Conservation (phyloP, 1,140 invertebrate species). For the Zophobas morio region DNA sequence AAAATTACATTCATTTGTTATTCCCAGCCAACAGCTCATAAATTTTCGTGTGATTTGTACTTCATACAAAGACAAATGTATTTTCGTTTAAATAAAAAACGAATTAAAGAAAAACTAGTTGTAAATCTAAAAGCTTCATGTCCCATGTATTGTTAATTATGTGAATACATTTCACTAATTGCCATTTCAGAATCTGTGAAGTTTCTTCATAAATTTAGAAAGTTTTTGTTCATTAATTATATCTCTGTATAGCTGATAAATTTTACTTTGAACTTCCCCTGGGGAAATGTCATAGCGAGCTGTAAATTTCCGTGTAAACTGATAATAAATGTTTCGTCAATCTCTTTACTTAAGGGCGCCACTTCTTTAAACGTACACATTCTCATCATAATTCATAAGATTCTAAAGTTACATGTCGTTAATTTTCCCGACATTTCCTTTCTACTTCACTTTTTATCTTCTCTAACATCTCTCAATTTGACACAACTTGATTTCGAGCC, state of each 20-base stretch:
- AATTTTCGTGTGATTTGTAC: too few species aligned
- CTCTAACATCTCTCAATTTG: constrained; percentile 1
- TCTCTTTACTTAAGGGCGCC: constrained; percentile 12
- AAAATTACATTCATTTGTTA: too few species aligned
- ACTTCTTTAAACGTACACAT: neutral
- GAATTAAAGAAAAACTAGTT: neutral
- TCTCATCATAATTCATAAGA: neutral
- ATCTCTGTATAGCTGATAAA: constrained; percentile 29
- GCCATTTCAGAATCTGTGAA: constrained; percentile 10
- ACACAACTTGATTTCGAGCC: neutral
- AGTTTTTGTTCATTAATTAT: constrained; percentile 38
- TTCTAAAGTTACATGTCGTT: neutral
- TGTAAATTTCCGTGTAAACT: constrained; percentile 25
- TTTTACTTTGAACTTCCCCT: constrained; percentile 5
- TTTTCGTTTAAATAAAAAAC: too few species aligned
- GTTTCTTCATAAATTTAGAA: constrained; percentile 23
- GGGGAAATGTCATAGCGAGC: constrained; percentile 29
- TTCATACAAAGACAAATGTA: too few species aligned
- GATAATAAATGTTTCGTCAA: constrained; percentile 15
- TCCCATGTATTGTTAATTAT: constrained; percentile 6
- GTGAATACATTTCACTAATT: constrained; percentile 25
- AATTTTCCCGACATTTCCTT: constrained; percentile 10
- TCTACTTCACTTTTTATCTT: neutral
- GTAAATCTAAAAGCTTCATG: neutral
- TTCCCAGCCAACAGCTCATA: too few species aligned